phyloP scores from a whole-genome alignment of 2,888 invertebrate species.

The Drosophila basisetae region DNA sequence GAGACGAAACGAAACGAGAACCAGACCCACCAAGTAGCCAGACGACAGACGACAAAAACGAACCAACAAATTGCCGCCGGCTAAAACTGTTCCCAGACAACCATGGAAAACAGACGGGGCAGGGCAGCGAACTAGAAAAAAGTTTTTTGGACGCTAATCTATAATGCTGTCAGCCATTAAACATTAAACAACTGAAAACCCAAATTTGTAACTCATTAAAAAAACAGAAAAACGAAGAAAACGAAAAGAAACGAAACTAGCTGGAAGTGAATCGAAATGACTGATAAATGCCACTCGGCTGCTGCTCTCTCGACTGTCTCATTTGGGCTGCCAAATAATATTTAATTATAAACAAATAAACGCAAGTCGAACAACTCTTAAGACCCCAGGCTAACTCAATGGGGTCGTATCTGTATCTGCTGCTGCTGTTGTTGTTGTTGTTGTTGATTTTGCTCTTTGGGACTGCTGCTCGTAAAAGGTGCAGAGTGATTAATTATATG shows the following conservation, averaged over 20 bases:
- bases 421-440: neutral
- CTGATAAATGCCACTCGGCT: conserved; percentile 76
- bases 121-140: conserved; percentile 61
- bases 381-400: conserved; percentile 36
- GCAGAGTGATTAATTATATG: conserved; percentile 80
- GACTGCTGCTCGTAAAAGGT: conserved; percentile 64
- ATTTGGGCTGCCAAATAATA: conserved; percentile 80
- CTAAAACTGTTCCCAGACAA: conserved; percentile 67
- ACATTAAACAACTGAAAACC: conserved; percentile 79
- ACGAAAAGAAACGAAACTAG: conserved; percentile 58
- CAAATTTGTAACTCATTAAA: conserved; percentile 81
- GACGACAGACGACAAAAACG: conserved; percentile 39
- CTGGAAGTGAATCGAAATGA: conserved; percentile 57
- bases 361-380: conserved; percentile 44
- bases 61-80: conserved; percentile 62
- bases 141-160: conserved; percentile 72
- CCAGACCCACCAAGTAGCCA: conserved; percentile 66
- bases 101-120: neutral
- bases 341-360: conserved; percentile 81
- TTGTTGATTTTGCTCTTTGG: conserved; percentile 13
- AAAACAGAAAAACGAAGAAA: conserved; percentile 32
- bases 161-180: conserved; percentile 80
- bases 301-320: conserved; percentile 70
- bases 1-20: conserved; percentile 21
- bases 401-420: conserved; percentile 29